Conservation (phyloP, 1,140 invertebrate species). For the Trinorchestia longiramus region DNA sequence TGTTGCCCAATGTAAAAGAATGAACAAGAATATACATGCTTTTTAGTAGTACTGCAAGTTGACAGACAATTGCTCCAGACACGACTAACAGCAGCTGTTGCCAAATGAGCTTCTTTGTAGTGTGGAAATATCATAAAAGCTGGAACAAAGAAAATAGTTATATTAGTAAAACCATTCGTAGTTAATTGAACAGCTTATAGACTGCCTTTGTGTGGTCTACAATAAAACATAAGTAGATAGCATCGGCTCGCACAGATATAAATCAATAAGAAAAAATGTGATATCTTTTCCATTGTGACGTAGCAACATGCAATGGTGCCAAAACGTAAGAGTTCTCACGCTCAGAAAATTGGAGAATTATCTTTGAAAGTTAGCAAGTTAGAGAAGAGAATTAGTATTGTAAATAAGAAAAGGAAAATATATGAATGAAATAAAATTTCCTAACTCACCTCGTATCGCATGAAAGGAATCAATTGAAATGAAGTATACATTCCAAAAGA, state of each 20-base stretch:
- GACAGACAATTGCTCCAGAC: no score
- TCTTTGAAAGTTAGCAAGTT: not conserved
- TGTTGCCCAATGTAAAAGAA: no score
- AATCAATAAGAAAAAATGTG: not conserved
- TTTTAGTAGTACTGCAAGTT: no score
- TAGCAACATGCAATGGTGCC: not conserved
- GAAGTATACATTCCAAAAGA: not conserved
- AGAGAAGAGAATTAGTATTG: not conserved
- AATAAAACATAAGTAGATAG: slow-evolving; percentile 1
- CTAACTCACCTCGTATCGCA: not conserved
- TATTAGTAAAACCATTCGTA: not conserved
- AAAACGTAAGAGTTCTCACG: not conserved
- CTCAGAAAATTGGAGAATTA: not conserved
- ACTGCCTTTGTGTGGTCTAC: not conserved
- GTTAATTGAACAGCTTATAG: not conserved
- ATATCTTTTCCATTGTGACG: not conserved
- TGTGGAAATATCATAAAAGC: no score
- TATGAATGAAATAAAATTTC: not conserved
- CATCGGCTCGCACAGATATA: not conserved
- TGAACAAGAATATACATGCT: no score
- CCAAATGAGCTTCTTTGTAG: no score
- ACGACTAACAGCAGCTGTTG: no score
- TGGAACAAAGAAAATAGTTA: not conserved
- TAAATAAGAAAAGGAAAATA: not conserved
- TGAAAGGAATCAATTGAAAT: not conserved